Conservation (phyloP, 1,140 invertebrate species). For the Panonychus citri region DNA sequence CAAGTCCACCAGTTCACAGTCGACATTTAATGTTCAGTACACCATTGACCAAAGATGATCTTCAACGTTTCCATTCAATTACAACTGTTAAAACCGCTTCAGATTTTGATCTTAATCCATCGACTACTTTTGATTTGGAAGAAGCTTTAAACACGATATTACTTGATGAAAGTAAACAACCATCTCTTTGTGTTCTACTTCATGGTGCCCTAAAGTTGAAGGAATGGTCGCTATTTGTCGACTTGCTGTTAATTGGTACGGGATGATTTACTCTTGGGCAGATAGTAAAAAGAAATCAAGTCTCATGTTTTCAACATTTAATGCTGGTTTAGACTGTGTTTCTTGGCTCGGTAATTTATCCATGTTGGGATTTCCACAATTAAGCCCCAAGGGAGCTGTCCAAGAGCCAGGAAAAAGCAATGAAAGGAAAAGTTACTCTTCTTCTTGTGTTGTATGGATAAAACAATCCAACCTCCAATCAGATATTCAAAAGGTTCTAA, state of each 20-base stretch:
- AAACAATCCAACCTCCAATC: constrained; percentile 64
- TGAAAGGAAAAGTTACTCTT: constrained; percentile 62
- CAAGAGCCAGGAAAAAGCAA: constrained; percentile 30
- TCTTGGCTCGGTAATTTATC: constrained; percentile 58
- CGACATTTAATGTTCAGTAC: constrained; percentile 64
- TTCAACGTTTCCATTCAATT: not conserved
- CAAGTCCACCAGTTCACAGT: constrained; percentile 73
- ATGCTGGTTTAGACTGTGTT: constrained; percentile 45
- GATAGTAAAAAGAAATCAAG: constrained; percentile 88
- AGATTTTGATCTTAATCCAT: not conserved
- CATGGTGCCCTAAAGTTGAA: constrained; percentile 60
- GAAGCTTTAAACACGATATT: not conserved
- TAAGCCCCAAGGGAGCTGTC: constrained; percentile 23
- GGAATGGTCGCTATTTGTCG: constrained; percentile 27
- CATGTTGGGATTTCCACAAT: constrained; percentile 17
- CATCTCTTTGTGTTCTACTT: constrained; percentile 75
- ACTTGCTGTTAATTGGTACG: constrained; percentile 50
- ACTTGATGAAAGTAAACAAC: constrained; percentile 47
- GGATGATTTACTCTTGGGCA: constrained; percentile 76
- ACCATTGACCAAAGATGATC: constrained; percentile 26
- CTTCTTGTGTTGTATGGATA: constrained; percentile 61
- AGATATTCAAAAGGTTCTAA: constrained; percentile 84
- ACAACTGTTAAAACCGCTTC: not conserved
- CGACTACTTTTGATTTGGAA: not conserved
- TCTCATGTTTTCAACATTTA: constrained; percentile 64